A percentile compares a stretch with the other conserved stretches of the same genome.
Evolutionary conservation across 1,140 invertebrate genomes (phyloP).

Genomic region (Scaptomyza montana): DNA sequence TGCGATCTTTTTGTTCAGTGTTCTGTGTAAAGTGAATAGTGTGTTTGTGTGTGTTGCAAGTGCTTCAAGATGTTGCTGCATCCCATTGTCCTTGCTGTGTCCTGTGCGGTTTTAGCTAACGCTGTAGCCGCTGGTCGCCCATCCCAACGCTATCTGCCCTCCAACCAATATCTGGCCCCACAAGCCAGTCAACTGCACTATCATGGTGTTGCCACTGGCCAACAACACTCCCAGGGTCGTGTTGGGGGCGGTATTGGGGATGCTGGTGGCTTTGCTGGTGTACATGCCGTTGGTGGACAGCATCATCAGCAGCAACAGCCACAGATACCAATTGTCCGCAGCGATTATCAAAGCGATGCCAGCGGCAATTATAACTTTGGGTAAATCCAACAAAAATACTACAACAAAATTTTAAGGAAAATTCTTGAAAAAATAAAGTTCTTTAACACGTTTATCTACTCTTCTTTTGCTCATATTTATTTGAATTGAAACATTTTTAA

Average conservation of each 20-base stretch:
- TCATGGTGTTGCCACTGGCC: constrained; percentile 53
- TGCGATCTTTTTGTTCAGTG: constrained; percentile 11
- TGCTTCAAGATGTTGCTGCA: constrained; percentile 44
- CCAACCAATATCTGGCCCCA: constrained; percentile 60
- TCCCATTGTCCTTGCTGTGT: constrained; percentile 25
- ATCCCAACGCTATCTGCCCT: constrained; percentile 69
- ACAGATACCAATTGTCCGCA: constrained; percentile 85
- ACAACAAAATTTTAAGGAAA: too few species aligned
- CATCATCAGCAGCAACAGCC: constrained; percentile 44
- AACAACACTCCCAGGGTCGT: constrained; percentile 37
- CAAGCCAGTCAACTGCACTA: constrained; percentile 67
- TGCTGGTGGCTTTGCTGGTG: background rate
- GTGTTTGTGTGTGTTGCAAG: constrained; percentile 6
- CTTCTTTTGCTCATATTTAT: too few species aligned
- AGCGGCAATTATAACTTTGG: constrained; percentile 86
- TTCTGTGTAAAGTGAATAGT: constrained; percentile 5
- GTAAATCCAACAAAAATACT: constrained; percentile 81
- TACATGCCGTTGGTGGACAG: constrained; percentile 4
- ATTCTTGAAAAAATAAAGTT: too few species aligned
- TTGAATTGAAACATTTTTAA: too few species aligned
- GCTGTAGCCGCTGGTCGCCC: constrained; percentile 40
- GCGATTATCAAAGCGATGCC: constrained; percentile 85
- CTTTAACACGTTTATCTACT: too few species aligned
- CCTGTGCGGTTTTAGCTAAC: constrained; percentile 32
- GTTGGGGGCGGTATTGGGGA: constrained; percentile 9